Evolutionary conservation across 1,140 invertebrate species (phyloP), one percentile per base, ranked within the genome.

Genomic region (Zaprionus vittiger): DNA sequence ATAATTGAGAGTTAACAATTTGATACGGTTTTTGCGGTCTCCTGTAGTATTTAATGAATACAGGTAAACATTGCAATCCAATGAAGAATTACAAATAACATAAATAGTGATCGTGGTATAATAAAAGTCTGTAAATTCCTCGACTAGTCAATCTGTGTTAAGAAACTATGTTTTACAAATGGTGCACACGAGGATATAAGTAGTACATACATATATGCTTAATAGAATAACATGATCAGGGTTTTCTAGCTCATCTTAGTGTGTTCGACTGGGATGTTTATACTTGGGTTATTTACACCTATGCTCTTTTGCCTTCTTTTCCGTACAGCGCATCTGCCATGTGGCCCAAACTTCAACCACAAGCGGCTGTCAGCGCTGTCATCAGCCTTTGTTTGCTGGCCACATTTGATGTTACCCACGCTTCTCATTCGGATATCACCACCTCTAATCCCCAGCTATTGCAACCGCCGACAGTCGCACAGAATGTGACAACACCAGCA

Each of bases 1-100:
- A 76, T 87, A 89, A 76, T 89, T 79, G 38, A 84, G 85, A 81
- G 81, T 69, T 73, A 69, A 63, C 65, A 62, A 72, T 72, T 57
- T 60, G 49, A 54, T 56, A 17, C 38, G 63, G 63, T 47, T 38
- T 44, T 24, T 15, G 26, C 22, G 44, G 34, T 61, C 52, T 20
- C 20, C n/a, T 26, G 64, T 54, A 57, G 61, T 70, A 81, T 74
- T 87, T 87, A 79, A 87, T 90, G 84, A 81, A 87, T 84, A 85
- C 85, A 87, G 84, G 85, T 87, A 89, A 87, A 89, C 74, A 56
- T 11, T 49, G 71, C 37, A 60, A 47, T 75, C 14, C 59, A 63
- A 62, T 55, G 17, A 14, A 1, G 12, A 52, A 22, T 52, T 5
- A 22, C 0, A 52, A 52, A 5, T 52, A 34, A 11, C 2, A 34